Base-by-base conservation (phyloP, 2,113 vertebrate genomes). In the Coptodon bakossiorum region DNA sequence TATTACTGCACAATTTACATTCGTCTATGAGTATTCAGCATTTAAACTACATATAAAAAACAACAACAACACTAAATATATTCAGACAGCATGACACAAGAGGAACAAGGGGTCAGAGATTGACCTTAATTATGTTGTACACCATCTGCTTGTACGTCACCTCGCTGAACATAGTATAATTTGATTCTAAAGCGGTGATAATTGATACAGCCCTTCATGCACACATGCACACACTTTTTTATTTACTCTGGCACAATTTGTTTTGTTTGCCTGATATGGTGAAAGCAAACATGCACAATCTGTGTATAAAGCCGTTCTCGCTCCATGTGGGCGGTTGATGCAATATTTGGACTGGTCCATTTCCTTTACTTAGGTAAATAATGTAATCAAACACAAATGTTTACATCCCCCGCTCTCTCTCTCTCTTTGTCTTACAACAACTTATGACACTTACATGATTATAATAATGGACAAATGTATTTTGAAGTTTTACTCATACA, bases 221-320 rank as follows among this genome's bases (percentile, higher is more conserved):
- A 29, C 11, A 56, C 36, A 76, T 17, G 71, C 31, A 57, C 59
- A 82, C 83, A 83, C 48, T 80, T 92, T 79, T 87, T 59, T 79
- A 88, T 84, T 93, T 80, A 53, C 71, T 17, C 50, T 82, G 63
- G 73, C 57, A 82, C 24, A n/a, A 6, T 71, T 16, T 22, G n/a
- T 11, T 78, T 27, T 90, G 80, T 91, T 80, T 91, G 88, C 38
- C 82, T 80, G 34, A 82, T 87, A 24, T 29, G 11, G 24, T 27
- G 9, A 84, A 83, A 59, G 36, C 36, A 88, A 88, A 93, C 80
- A 86, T 19, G 11, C 7, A 7, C 38, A 89, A 82, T 88, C 81
- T 88, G 66, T 86, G 36, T 45, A 34, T 80, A 5, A 90, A 86
- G 34, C 76, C 4, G 2, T 84, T 85, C 40, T 54, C 11, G 10